Base-by-base conservation (phyloP, 2,797 vertebrate species). In the Harpagifer antarcticus region DNA sequence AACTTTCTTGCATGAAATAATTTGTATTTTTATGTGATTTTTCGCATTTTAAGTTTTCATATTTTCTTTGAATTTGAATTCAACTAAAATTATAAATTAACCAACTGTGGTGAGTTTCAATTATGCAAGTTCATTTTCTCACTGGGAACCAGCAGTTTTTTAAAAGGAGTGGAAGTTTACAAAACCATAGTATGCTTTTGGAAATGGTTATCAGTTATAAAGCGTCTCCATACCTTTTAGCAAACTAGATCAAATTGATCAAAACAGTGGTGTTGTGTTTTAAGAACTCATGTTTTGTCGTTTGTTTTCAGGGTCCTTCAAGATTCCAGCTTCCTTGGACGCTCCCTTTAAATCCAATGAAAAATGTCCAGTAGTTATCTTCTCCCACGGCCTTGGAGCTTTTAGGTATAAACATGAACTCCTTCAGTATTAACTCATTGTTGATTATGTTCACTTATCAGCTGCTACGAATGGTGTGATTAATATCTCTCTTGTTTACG, bases 331-430 rank as follows among this genome's bases (percentile, higher is more conserved):
- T 59, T 94, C 88, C 57, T 86, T 94, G 94, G 95, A 98, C 33
- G 95, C 97, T 79, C 94, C 96, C 11, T 96, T 97, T 89, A 96
- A 94, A 79, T 90, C 90, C 0, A 94, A 92, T 82, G 96, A 92
- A 82, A 97, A 96, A 91, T 98, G 96, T 44, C 98, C 98, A 3
- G 91, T 99, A 2, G 77, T 99, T 3, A 67, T 99, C 86, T 98
- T 99, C 89, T 99, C 98, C 45, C 98, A 99, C 11, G 98, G 98
- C 70, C 95, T 99, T 2, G 98, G 98, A 91, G 98, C 97, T 15
- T 98, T 99, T 89, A 96, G 98, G 98, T 99, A 80, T 8, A n/a
- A 56, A 43, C 57, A 13, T 20, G 8, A 2, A 17, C n/a, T 16
- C 12, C 23, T 33, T 1, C 9, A 43, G 3, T 48, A 49, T 70